Base-by-base conservation (phyloP, 1,140 invertebrate genomes). In the Mizuhopecten yessoensis region DNA sequence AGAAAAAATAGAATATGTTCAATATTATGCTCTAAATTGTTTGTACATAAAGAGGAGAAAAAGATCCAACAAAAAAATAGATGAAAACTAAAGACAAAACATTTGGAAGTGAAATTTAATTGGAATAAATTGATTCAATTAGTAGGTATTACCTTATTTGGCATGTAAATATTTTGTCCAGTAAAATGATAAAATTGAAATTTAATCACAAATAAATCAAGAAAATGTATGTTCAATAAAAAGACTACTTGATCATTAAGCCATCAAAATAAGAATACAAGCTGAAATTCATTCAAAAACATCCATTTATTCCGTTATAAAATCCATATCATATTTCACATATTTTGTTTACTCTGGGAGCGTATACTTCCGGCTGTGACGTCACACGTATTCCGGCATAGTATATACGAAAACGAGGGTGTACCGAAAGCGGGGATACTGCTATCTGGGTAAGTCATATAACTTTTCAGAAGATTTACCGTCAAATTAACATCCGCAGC, bases 341-440 rank as follows among this genome's bases (percentile, higher is more conserved):
- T 75, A 75, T 75, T 75, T 75, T 75, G 57, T 75, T 75, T 75
- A 75, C 57, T 29, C 57, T 75, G 29, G 57, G 57, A 75, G 57
- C 57, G 57, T 29, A n/a, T n/a, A 75, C 57, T 75, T 75, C 57
- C 57, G 57, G 57, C 29, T 75, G 57, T 75, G 57, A 75, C 57
- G 57, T 75, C 57, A 75, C 57, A 29, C 57, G 23, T 75, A 75
- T 75, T 75, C 57, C 57, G 57, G 23, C 57, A 75, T 75, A 75
- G 17, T n/a, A 75, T 29, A 75, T 75, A 75, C 57, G 57, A 75
- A 29, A 75, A 75, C 57, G 57, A 75, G 57, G 57, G 57, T 75
- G 57, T 75, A n/a, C 57, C n/a, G n/a, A 75, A 75, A 75, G 29
- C 23, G 57, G 29, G 57, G 45, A 75, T 1, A 29, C 9, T 1